A percentile compares a stretch with the other conserved stretches of the same genome.
These are phyloP conservation scores for Mastomys natalensis DNA, from an alignment of 2,113 vertebrate species.

Conservation along the genomic window DNA sequence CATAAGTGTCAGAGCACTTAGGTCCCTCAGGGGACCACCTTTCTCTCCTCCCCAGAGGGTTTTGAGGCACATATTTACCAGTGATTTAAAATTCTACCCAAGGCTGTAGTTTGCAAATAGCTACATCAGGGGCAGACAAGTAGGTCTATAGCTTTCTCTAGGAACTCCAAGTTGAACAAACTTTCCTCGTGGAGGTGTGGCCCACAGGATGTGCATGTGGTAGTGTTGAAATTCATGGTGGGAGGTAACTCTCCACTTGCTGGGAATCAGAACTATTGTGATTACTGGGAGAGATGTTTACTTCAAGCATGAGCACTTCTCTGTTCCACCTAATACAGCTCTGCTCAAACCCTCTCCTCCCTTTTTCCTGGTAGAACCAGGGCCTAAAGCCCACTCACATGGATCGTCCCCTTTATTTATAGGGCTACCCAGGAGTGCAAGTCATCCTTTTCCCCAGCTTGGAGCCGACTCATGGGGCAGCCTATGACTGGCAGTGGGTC, in stretches of 20 bases:
- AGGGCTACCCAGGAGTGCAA: neutral
- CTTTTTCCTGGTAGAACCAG: neutral
- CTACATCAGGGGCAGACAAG: neutral
- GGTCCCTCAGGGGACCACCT: neutral
- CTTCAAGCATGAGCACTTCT: neutral
- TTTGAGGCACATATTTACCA: neutral
- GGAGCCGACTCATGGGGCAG: neutral
- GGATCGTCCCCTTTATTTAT: neutral
- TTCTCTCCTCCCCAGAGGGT: neutral
- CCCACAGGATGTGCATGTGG: neutral
- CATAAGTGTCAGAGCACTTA: neutral
- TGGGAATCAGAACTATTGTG: neutral
- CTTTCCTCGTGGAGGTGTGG: neutral
- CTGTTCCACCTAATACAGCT: neutral
- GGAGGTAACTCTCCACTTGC: neutral
- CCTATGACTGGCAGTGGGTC: neutral
- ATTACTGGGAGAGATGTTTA: neutral
- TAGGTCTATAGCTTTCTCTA: neutral
- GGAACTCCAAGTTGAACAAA: slow-evolving; percentile 4
- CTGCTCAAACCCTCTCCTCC: neutral
- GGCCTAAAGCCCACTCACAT: neutral
- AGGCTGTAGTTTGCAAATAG: neutral
- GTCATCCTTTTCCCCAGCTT: neutral
- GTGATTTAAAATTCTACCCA: neutral
- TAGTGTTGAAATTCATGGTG: neutral